A percentile compares a stretch with the other conserved stretches of the same genome.
These are phyloP conservation scores for Rhynchomys soricoides DNA, from an alignment of 2,113 vertebrate genomes.

Conservation along the genomic window DNA sequence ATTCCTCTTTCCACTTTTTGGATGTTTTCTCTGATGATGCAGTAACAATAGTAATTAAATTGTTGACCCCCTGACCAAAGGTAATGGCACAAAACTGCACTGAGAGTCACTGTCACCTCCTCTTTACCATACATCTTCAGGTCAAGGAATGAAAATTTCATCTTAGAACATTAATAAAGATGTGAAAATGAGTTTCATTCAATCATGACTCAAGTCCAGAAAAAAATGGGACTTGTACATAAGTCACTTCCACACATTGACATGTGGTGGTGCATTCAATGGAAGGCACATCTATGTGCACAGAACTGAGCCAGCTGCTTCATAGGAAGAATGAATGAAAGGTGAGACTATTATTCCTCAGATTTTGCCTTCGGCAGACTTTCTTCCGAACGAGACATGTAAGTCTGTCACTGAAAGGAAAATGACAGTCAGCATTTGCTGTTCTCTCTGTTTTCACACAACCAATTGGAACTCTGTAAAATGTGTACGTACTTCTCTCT, in stretches of 20 bases:
- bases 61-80: background rate
- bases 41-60: background rate
- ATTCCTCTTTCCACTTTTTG: background rate
- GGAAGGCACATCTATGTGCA: too few relatives aligned
- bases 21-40: background rate
- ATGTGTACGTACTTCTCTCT: background rate
- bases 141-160: background rate
- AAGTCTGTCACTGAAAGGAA: constrained; percentile 1
- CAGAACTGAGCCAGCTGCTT: background rate
- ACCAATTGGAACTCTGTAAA: constrained; percentile 18
- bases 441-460: background rate
- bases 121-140: background rate
- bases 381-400: background rate
- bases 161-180: background rate
- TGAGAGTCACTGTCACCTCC: background rate
- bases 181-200: background rate
- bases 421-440: background rate
- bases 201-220: background rate
- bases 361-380: background rate
- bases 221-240: background rate
- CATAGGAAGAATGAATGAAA: background rate
- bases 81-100: background rate
- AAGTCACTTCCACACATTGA: background rate
- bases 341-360: background rate
- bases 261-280: background rate